phyloP scores from a whole-genome alignment of 2,797 vertebrate species.

The Malacoraja senta region DNA sequence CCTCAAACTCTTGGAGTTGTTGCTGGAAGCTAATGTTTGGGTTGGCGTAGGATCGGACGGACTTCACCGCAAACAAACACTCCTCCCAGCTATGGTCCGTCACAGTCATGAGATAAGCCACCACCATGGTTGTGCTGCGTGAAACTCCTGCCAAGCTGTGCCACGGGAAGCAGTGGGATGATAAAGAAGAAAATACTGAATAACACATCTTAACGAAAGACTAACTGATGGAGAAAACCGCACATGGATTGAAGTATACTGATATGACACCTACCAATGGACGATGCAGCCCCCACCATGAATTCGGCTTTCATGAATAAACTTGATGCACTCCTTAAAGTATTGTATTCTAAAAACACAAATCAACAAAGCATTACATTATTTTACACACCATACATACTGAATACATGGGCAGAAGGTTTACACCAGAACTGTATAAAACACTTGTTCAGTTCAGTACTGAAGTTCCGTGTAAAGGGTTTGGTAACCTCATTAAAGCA shows the following conservation, averaged over 20 bases:
- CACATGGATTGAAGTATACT: neutral
- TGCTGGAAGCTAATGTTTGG: constrained; percentile 81
- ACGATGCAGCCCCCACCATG: constrained; percentile 74
- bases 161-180: neutral
- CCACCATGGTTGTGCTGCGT: constrained; percentile 75
- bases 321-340: constrained; percentile 77
- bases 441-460: too few relatives aligned
- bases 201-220: neutral
- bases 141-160: constrained; percentile 78
- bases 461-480: too few relatives aligned
- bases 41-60: constrained; percentile 67
- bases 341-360: constrained; percentile 65
- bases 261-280: constrained; percentile 66
- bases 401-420: too few relatives aligned
- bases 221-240: neutral
- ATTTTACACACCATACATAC: neutral
- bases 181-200: neutral
- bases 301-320: constrained; percentile 77
- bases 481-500: too few relatives aligned
- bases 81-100: constrained; percentile 71
- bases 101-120: constrained; percentile 84
- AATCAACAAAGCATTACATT: neutral
- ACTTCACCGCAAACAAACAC: constrained; percentile 72
- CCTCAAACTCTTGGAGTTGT: constrained; percentile 79
- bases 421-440: too few relatives aligned